Conservation (phyloP, 2,797 vertebrate genomes). For the Sphenodon punctatus region DNA sequence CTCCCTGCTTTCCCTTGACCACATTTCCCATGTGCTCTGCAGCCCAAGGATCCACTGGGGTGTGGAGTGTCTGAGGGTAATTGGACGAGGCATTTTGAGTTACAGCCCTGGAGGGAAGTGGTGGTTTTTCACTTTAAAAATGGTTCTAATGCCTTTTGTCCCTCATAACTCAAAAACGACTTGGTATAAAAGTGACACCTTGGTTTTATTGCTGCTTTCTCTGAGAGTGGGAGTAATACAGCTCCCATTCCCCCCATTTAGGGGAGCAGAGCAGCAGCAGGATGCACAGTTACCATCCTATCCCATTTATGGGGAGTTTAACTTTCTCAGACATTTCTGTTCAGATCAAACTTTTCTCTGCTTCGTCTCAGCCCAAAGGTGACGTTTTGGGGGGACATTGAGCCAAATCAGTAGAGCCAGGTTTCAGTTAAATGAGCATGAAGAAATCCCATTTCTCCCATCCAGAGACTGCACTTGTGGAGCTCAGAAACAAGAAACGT, state of each 20-base stretch:
- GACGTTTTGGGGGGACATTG: background rate
- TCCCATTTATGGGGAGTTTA: rapidly evolving
- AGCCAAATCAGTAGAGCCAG: background rate
- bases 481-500: background rate
- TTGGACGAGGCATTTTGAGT: background rate
- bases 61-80: background rate
- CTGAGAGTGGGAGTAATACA: rapidly evolving
- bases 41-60: background rate
- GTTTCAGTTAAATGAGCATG: background rate
- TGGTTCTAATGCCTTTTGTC: background rate
- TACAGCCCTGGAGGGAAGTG: background rate
- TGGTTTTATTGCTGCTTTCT: background rate
- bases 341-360: background rate
- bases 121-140: background rate
- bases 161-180: background rate
- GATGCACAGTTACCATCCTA: background rate
- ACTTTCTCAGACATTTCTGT: background rate
- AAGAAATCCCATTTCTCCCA: rapidly evolving
- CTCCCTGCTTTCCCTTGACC: too few relatives aligned
- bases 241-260: background rate
- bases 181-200: background rate
- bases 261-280: background rate
- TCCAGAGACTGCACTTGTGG: background rate
- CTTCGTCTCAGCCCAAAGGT: background rate
- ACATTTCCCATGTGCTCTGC: too few relatives aligned